phyloP scores from a whole-genome alignment of 1,140 invertebrate species.

The Oryzaephilus surinamensis region DNA sequence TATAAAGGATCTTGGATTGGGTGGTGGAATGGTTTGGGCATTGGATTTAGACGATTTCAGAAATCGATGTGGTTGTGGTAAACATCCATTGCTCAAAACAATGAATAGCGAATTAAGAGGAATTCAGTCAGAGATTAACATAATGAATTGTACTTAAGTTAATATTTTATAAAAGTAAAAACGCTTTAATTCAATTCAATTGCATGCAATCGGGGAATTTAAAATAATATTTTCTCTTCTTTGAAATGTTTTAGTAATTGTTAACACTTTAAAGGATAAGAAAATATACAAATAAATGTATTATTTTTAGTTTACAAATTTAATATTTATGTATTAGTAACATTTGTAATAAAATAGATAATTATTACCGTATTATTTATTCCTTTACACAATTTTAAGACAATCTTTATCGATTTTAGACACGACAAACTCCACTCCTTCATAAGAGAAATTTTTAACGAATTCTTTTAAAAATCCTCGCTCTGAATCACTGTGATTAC shows the following conservation, averaged over 20 bases:
- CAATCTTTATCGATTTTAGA: constrained; percentile 69
- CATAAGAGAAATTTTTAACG: constrained; percentile 44
- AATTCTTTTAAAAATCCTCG: constrained; percentile 69
- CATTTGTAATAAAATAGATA: background rate
- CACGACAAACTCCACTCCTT: constrained; percentile 51
- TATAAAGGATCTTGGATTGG: constrained; percentile 47
- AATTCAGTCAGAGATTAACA: constrained; percentile 17
- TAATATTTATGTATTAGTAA: too few species aligned
- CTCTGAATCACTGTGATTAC: constrained; percentile 93
- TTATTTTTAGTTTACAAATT: too few species aligned
- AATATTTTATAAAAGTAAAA: background rate
- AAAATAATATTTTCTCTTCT: constrained; percentile 17
- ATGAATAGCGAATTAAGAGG: constrained; percentile 45
- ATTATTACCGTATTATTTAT: too few species aligned
- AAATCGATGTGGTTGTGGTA: constrained; percentile 52
- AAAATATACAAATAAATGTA: too few species aligned
- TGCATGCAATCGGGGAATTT: background rate
- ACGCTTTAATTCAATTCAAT: background rate
- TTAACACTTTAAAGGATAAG: constrained; percentile 11
- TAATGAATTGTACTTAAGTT: constrained; percentile 28
- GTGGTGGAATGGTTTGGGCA: constrained; percentile 74
- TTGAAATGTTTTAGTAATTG: constrained; percentile 7
- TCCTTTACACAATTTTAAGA: constrained; percentile 44
- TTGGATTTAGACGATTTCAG: constrained; percentile 65
- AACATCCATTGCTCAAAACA: constrained; percentile 45